These are phyloP conservation scores for Penaeus vannamei DNA, from an alignment of 1,140 invertebrate species.

Conservation along the genomic window DNA sequence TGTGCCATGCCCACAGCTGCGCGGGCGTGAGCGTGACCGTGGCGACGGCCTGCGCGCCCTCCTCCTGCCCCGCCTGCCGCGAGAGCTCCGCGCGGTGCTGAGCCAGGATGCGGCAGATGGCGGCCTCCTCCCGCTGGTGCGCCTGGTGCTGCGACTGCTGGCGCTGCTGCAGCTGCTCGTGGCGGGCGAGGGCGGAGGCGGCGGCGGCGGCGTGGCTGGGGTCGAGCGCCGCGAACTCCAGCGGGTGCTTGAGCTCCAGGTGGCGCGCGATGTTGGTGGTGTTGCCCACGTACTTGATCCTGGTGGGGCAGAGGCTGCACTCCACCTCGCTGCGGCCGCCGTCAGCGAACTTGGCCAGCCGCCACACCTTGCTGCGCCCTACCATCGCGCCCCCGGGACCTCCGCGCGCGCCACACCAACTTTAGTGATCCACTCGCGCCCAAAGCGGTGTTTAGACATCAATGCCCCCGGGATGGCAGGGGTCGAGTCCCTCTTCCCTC, in stretches of 20 bases:
- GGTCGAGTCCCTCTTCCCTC: neutral
- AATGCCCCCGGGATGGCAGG: neutral
- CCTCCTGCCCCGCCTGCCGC: conserved; percentile 11
- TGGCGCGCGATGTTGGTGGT: conserved; percentile 67
- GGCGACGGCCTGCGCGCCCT: neutral
- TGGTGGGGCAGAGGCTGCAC: conserved; percentile 62
- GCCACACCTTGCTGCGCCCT: conserved; percentile 67
- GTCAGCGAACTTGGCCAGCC: conserved; percentile 64
- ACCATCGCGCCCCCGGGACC: conserved; percentile 33
- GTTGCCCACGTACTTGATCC: conserved; percentile 68
- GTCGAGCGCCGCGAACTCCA: conserved; percentile 63
- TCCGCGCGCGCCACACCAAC: neutral
- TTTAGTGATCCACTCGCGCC: neutral
- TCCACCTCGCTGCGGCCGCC: conserved; percentile 57
- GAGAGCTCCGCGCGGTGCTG: conserved; percentile 64
- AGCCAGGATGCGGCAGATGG: conserved; percentile 67
- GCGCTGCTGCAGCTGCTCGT: conserved; percentile 33
- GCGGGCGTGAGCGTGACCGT: conserved; percentile 24
- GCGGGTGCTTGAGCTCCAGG: conserved; percentile 65
- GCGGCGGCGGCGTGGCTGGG: conserved; percentile 17
- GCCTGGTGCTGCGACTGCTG: conserved; percentile 46
- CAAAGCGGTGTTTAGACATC: no score
- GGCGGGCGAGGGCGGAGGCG: conserved; percentile 10
- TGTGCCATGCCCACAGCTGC: conserved; percentile 53
- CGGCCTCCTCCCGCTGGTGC: conserved; percentile 57